Conservation (phyloP, 2,888 invertebrate genomes). For the Falcaria lacertinaria region DNA sequence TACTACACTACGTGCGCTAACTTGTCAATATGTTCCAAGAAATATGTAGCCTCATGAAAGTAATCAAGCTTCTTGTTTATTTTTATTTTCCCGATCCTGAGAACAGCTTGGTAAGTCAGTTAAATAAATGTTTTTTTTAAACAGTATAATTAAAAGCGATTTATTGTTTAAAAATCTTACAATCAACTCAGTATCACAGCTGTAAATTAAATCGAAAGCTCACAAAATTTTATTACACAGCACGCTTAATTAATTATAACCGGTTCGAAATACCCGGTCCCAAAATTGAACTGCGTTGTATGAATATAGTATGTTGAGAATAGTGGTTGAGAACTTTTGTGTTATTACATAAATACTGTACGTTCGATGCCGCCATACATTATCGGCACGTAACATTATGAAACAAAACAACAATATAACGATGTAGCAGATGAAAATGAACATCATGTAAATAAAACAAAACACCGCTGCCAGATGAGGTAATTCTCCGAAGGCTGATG, state of each 20-base stretch:
- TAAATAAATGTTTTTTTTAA: too few species aligned
- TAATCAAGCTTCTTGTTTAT: background rate
- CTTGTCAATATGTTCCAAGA: background rate
- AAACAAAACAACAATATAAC: conserved; percentile 30
- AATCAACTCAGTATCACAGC: background rate
- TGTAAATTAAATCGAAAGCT: background rate
- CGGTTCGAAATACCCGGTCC: background rate
- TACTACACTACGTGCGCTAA: background rate
- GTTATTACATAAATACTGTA: conserved; percentile 30
- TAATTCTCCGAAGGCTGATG: conserved; percentile 40
- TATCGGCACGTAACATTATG: conserved; percentile 29
- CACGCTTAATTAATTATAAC: background rate
- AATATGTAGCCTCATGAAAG: background rate
- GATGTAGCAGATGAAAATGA: conserved; percentile 33
- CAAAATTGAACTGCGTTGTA: too few species aligned
- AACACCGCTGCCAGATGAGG: conserved; percentile 28
- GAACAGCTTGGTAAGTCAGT: too few species aligned
- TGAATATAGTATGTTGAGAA: too few species aligned
- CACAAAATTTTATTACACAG: background rate
- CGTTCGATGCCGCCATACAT: conserved; percentile 28
- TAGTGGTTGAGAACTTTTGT: too few species aligned
- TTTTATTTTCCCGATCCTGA: background rate
- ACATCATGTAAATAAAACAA: conserved; percentile 41
- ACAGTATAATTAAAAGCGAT: too few species aligned
- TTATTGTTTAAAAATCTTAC: too few species aligned